A percentile compares a stretch with the other conserved stretches of the same genome.
phyloP scores from a whole-genome alignment of 2,113 vertebrate species.

The Junco hyemalis region DNA sequence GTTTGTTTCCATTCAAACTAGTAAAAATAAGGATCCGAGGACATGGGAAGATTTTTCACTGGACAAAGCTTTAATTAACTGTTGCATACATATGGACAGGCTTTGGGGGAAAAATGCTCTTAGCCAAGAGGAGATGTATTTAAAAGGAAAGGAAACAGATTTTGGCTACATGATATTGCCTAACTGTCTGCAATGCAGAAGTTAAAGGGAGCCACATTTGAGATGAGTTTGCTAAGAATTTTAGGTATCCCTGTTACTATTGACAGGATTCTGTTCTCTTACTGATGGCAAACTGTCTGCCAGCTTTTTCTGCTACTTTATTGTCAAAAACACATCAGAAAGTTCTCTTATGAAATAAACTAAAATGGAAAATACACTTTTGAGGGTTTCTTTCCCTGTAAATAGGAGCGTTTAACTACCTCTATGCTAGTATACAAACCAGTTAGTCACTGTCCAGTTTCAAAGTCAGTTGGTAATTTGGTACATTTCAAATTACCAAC shows the following conservation, averaged over 20 bases:
- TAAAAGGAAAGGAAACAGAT: not conserved
- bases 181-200: not conserved
- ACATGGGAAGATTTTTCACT: conserved; percentile 27
- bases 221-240: not conserved
- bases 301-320: not conserved
- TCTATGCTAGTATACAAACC: not conserved
- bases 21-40: conserved; percentile 10
- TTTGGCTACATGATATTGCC: not conserved
- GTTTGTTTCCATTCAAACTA: conserved; percentile 57
- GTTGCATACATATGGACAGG: not conserved
- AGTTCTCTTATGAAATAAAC: not conserved
- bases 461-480: not conserved
- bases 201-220: not conserved
- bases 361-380: not conserved
- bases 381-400: not conserved
- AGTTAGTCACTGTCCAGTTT: not conserved
- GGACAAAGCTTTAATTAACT: conserved; percentile 48
- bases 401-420: not conserved
- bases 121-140: not conserved
- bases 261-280: not conserved
- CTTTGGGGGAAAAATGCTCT: not conserved
- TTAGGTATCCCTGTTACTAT: not conserved
- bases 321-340: not conserved
- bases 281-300: not conserved
- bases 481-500: not conserved